Conservation (phyloP, 2,888 invertebrate genomes). For the Synergus japonicus region DNA sequence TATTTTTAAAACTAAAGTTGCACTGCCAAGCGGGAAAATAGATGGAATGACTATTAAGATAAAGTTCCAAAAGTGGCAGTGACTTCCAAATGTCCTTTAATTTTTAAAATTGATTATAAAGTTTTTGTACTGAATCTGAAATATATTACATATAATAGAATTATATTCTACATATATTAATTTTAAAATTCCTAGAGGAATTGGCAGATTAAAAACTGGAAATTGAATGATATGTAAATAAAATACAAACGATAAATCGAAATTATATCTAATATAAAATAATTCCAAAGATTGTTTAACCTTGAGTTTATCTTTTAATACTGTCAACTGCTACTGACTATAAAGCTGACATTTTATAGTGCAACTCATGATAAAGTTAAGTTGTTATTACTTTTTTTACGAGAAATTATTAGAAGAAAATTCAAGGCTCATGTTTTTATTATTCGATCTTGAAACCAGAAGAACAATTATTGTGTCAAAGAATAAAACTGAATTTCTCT, state of each 20-base stretch:
- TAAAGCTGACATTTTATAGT: not conserved
- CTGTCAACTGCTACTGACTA: not conserved
- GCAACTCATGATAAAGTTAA: not conserved
- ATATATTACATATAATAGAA: too few species aligned
- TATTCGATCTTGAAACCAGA: not conserved
- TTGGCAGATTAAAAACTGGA: not conserved
- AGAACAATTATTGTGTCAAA: not conserved
- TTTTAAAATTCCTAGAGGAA: not conserved
- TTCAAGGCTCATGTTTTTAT: not conserved
- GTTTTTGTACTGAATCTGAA: not conserved
- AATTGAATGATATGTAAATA: not conserved
- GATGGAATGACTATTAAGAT: not conserved
- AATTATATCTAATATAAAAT: too few species aligned
- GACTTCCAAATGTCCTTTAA: not conserved
- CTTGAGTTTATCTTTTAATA: not conserved
- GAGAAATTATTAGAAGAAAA: constrained; percentile 12
- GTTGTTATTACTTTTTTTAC: not conserved
- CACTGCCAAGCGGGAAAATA: not conserved
- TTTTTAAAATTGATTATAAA: not conserved
- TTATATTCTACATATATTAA: not conserved
- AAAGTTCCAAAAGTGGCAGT: not conserved
- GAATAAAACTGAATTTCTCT: not conserved
- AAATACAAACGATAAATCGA: too few species aligned
- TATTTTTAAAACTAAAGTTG: not conserved
- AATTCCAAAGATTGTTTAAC: not conserved